Percentiles rank a stretch among this genome's conserved stretches.
Evolutionary conservation across 2,888 invertebrate species (phyloP).

Genomic region (Agrilus biguttatus): DNA sequence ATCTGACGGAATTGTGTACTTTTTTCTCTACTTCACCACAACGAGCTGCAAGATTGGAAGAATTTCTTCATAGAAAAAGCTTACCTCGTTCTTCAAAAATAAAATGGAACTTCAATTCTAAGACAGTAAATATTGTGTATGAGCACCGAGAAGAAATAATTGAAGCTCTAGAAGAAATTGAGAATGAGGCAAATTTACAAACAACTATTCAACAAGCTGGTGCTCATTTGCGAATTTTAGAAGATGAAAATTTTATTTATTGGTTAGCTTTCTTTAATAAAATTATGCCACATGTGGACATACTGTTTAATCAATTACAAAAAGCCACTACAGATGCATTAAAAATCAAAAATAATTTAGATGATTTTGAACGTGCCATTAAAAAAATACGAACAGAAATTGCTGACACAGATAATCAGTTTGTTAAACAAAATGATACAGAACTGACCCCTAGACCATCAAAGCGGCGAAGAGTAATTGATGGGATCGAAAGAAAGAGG

Average conservation of each 20-base stretch:
- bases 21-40: slow-evolving; percentile 14
- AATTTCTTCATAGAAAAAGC: slow-evolving; percentile 8
- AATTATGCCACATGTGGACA: slow-evolving; percentile 15
- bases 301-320: slow-evolving; percentile 13
- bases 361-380: slow-evolving; percentile 7
- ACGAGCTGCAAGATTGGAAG: slow-evolving; percentile 10
- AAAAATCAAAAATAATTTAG: not conserved
- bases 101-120: slow-evolving; percentile 11
- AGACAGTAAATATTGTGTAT: slow-evolving; percentile 9
- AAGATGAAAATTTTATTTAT: slow-evolving; percentile 12
- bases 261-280: slow-evolving; percentile 16
- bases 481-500: slow-evolving; percentile 1
- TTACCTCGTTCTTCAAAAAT: slow-evolving; percentile 6
- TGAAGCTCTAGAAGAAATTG: slow-evolving; percentile 14
- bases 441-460: slow-evolving; percentile 2
- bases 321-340: slow-evolving; percentile 5
- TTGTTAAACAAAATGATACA: not conserved
- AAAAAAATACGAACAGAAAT: not conserved
- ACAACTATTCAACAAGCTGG: slow-evolving; percentile 9
- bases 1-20: slow-evolving; percentile 6
- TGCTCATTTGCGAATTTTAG: slow-evolving; percentile 4
- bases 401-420: too few species aligned
- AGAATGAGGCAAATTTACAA: slow-evolving; percentile 6
- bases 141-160: slow-evolving; percentile 12
- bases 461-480: not conserved